phyloP scores from a whole-genome alignment of 2,797 vertebrate genomes.

The Champsocephalus gunnari region DNA sequence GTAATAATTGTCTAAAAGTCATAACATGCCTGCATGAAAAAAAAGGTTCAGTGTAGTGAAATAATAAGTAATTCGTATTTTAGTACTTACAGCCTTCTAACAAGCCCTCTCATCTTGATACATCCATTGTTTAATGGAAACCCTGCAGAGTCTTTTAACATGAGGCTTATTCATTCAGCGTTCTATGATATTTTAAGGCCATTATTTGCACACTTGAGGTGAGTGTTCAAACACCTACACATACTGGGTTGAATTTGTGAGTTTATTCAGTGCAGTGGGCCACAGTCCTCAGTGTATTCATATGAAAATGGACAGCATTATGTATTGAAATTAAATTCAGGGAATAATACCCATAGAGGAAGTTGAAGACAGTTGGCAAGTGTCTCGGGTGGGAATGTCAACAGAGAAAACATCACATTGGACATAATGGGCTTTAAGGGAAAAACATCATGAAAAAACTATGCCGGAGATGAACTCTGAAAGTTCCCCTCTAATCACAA shows the following conservation, averaged over 20 bases:
- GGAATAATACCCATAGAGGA: slow-evolving; percentile 18
- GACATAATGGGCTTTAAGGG: slow-evolving; percentile 15
- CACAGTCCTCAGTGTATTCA: slow-evolving; percentile 14
- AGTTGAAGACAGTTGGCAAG: slow-evolving; percentile 27
- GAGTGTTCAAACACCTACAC: slow-evolving; percentile 52
- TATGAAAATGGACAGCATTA: slow-evolving; percentile 40
- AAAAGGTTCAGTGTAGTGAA: not conserved
- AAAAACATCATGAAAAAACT: slow-evolving; percentile 3
- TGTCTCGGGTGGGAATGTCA: slow-evolving; percentile 22
- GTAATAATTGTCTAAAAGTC: not conserved
- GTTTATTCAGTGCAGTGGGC: slow-evolving; percentile 34
- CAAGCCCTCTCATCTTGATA: slow-evolving; percentile 20
- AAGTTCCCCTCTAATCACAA: not conserved
- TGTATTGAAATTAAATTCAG: slow-evolving; percentile 41
- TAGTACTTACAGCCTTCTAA: not conserved
- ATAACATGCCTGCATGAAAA: not conserved
- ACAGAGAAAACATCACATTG: slow-evolving; percentile 19
- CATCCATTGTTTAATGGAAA: slow-evolving; percentile 25
- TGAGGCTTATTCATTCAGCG: slow-evolving; percentile 29
- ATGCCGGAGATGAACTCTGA: not conserved
- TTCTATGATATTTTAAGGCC: slow-evolving; percentile 48
- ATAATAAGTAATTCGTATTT: slow-evolving; percentile 4
- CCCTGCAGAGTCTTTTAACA: slow-evolving; percentile 24
- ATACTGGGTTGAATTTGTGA: slow-evolving; percentile 33
- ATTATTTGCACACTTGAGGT: slow-evolving; percentile 38